Conservation (phyloP, 2,113 vertebrate genomes). For the Neoarius graeffei region DNA sequence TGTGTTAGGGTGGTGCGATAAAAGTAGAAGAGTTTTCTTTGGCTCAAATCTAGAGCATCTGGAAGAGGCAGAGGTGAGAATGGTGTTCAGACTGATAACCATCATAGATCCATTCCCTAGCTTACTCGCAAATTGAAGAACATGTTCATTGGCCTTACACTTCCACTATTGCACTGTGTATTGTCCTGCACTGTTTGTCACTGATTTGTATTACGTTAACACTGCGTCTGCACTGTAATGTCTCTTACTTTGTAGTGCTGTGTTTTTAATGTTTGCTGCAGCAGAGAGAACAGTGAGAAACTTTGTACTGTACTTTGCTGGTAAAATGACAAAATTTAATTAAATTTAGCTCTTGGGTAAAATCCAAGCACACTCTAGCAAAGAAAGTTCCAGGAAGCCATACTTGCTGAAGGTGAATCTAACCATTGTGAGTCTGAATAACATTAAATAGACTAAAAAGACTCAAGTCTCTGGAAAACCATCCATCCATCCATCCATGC, state of each 20-base stretch:
- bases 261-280: background rate
- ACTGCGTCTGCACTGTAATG: background rate
- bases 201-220: background rate
- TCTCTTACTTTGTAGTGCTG: background rate
- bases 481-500: background rate
- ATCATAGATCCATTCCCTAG: background rate
- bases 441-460: background rate
- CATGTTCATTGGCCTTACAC: background rate
- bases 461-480: too few relatives aligned
- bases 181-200: background rate
- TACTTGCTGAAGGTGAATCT: background rate
- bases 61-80: background rate
- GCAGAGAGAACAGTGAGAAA: background rate
- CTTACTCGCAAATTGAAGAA: background rate
- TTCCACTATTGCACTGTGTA: background rate
- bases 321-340: background rate
- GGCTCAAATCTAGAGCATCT: background rate
- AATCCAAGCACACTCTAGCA: background rate
- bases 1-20: background rate
- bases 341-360: background rate
- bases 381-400: background rate
- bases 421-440: background rate
- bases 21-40: background rate
- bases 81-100: background rate
- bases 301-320: background rate